phyloP scores from a whole-genome alignment of 2,113 vertebrate genomes.

The Antechinus flavipes region DNA sequence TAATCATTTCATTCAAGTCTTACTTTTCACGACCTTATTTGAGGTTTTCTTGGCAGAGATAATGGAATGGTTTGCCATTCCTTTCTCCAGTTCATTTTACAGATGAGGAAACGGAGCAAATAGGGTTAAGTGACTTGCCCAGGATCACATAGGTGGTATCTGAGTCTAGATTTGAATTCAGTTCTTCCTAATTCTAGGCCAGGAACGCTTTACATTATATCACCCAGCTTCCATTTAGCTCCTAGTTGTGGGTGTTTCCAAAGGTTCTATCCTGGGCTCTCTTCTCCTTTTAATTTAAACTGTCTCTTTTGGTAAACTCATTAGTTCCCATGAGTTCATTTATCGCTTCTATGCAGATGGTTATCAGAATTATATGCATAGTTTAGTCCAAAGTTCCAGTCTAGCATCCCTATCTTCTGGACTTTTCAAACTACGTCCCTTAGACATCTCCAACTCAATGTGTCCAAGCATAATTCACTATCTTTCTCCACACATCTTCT shows the following conservation, averaged over 20 bases:
- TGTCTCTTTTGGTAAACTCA: neutral
- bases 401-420: neutral
- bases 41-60: neutral
- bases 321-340: neutral
- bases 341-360: neutral
- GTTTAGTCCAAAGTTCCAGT: neutral
- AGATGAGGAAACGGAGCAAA: neutral
- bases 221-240: neutral
- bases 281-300: neutral
- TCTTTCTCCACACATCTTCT: neutral
- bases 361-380: neutral
- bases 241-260: neutral
- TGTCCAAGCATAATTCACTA: neutral
- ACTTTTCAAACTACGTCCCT: neutral
- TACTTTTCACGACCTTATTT: neutral
- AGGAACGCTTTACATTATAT: neutral
- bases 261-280: neutral
- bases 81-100: neutral
- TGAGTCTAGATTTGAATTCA: neutral
- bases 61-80: neutral
- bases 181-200: neutral
- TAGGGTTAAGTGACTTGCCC: neutral
- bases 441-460: neutral
- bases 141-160: neutral
- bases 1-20: neutral